A percentile compares a stretch with the other conserved stretches of the same genome.
phyloP scores from a whole-genome alignment of 2,888 invertebrate species.

The Agriopis aurantiaria region DNA sequence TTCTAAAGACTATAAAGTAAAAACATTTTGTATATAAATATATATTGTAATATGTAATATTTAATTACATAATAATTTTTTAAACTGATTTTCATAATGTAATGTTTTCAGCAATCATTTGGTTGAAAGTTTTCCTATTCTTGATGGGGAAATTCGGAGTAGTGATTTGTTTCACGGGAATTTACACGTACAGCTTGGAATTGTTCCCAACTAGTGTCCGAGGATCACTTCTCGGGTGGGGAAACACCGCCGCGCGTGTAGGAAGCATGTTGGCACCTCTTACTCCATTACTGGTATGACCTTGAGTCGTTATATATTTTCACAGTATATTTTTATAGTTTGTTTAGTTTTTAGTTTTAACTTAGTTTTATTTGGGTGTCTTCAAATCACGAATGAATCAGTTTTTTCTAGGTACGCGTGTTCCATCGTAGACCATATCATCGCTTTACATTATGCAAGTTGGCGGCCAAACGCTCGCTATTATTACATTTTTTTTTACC shows the following conservation, averaged over 20 bases:
- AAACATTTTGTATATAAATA: neutral
- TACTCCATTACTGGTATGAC: conserved; percentile 70
- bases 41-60: no score
- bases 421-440: no score
- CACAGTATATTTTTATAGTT: neutral
- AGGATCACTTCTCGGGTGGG: conserved; percentile 70
- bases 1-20: conserved; percentile 43
- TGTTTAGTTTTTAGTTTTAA: neutral
- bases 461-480: no score
- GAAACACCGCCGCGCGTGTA: conserved; percentile 70
- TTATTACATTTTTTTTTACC: no score
- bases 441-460: no score
- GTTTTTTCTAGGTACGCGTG: no score
- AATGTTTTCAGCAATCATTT: conserved; percentile 60
- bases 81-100: conserved; percentile 19
- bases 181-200: conserved; percentile 74
- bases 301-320: conserved; percentile 5
- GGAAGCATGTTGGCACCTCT: conserved; percentile 75
- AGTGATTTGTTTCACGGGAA: conserved; percentile 72
- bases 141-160: conserved; percentile 69
- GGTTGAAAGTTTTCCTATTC: conserved; percentile 71
- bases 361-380: neutral
- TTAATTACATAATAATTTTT: neutral
- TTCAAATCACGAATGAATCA: no score
- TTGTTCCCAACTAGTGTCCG: conserved; percentile 75